These are phyloP conservation scores for Podotricha telesiphe DNA, from an alignment of 2,888 invertebrate species.

Conservation along the genomic window DNA sequence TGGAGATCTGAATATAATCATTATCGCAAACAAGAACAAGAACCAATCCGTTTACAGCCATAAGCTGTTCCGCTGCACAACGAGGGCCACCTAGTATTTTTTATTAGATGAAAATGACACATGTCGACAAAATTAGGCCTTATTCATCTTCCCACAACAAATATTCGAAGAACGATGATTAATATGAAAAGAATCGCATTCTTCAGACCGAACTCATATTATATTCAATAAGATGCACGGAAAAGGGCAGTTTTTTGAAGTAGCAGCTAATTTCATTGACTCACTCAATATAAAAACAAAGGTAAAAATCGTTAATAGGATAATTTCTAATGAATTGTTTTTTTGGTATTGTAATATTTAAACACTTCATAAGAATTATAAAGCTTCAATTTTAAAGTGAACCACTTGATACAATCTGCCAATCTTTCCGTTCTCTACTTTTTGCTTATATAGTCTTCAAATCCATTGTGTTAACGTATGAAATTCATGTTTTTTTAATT, in stretches of 20 bases:
- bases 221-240: conserved; percentile 9
- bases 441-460: too few species aligned
- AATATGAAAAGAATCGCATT: conserved; percentile 3
- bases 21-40: too few species aligned
- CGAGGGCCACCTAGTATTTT: background rate
- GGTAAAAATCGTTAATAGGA: background rate
- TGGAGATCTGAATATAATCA: too few species aligned
- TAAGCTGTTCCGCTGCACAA: too few species aligned
- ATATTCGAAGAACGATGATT: conserved; percentile 5
- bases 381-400: too few species aligned
- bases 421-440: too few species aligned
- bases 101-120: background rate
- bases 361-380: too few species aligned
- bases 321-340: conserved; percentile 2
- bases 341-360: background rate
- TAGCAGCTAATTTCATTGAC: conserved; percentile 9
- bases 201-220: background rate
- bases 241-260: conserved; percentile 2
- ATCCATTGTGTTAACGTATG: too few species aligned
- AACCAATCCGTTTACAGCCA: too few species aligned
- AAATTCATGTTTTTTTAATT: too few species aligned
- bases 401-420: too few species aligned
- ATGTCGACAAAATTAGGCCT: background rate
- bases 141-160: conserved; percentile 4
- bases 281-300: conserved; percentile 14